Evolutionary conservation across 2,797 vertebrate species (phyloP).

Genomic region (Miichthys miiuy): DNA sequence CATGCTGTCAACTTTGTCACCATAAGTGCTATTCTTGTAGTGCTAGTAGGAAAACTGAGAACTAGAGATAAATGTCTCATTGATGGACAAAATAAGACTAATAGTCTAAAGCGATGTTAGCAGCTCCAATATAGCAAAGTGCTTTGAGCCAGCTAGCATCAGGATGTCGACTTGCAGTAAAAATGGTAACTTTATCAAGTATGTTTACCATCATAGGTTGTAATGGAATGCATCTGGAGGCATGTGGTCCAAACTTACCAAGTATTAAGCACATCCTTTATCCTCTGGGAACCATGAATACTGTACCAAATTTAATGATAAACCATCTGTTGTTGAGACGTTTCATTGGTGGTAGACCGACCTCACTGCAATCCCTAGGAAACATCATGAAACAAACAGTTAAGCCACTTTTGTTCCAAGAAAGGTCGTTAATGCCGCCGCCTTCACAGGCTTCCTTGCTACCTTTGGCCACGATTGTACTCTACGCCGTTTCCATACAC

Average conservation of each 20-base stretch:
- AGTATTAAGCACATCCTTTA: not conserved
- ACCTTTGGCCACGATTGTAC: not conserved
- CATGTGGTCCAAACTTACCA: not conserved
- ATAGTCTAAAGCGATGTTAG: not conserved
- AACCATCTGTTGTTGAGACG: not conserved
- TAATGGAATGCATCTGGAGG: not conserved
- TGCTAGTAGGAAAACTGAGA: not conserved
- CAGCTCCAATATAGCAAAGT: constrained; percentile 12
- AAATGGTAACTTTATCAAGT: not conserved
- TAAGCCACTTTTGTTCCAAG: not conserved
- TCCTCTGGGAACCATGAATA: not conserved
- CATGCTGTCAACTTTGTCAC: constrained; percentile 13
- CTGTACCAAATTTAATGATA: not conserved
- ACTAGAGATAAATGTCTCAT: not conserved
- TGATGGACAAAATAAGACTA: not conserved
- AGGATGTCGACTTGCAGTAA: not conserved
- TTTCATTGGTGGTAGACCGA: not conserved
- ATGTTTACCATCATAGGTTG: not conserved
- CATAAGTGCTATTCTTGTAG: not conserved
- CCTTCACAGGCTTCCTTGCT: too few species aligned
- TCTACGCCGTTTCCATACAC: not conserved
- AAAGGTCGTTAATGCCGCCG: too few species aligned
- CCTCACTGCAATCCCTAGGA: too few species aligned
- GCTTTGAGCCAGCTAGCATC: constrained; percentile 2
- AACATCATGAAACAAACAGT: not conserved